phyloP scores from a whole-genome alignment of 2,797 vertebrate genomes.

The Spinibarbus caldwelli region DNA sequence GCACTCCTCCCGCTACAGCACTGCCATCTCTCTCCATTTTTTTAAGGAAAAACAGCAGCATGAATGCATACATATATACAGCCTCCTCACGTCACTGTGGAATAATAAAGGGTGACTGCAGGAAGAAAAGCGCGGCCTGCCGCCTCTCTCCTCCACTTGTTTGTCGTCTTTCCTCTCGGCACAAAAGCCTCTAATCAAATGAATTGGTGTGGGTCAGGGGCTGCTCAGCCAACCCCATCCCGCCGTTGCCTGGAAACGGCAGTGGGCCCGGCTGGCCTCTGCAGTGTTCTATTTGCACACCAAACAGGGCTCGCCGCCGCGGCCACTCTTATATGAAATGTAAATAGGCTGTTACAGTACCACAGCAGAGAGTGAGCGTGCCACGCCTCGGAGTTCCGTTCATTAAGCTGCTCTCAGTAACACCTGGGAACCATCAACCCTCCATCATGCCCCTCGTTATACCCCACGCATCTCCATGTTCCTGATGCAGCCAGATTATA shows the following conservation, averaged over 20 bases:
- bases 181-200: conserved; percentile 83
- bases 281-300: conserved; percentile 79
- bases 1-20: conserved; percentile 3
- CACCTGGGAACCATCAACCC: conserved; percentile 37
- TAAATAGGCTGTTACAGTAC: conserved; percentile 59
- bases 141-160: conserved; percentile 58
- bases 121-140: conserved; percentile 33
- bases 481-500: not conserved
- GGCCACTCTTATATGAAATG: conserved; percentile 52
- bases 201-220: conserved; percentile 81
- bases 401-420: conserved; percentile 23
- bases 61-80: not conserved
- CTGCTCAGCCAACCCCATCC: conserved; percentile 74
- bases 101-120: conserved; percentile 37
- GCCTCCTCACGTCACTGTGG: not conserved
- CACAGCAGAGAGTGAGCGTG: not conserved
- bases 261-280: conserved; percentile 69
- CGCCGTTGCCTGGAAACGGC: conserved; percentile 84
- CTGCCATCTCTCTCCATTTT: not conserved
- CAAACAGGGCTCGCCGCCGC: conserved; percentile 68
- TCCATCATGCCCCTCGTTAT: not conserved
- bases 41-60: not conserved
- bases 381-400: conserved; percentile 16
- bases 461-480: conserved; percentile 28
- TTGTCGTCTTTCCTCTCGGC: conserved; percentile 75